These are phyloP conservation scores for Patella vulgata DNA, from an alignment of 1,140 invertebrate species.

Conservation along the genomic window DNA sequence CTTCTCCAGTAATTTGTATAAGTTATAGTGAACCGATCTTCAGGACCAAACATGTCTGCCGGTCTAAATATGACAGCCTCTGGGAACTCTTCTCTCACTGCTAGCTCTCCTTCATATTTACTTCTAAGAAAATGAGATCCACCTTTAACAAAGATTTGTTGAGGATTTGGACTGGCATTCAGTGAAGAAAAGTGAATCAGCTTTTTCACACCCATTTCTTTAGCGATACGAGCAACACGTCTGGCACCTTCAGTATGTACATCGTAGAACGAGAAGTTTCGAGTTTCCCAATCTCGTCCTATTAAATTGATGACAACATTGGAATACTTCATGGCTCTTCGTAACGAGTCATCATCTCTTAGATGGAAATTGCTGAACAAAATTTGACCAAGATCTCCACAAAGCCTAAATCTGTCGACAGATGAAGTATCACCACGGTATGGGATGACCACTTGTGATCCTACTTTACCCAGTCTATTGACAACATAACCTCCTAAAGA, in stretches of 20 bases:
- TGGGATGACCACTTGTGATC: constrained; percentile 87
- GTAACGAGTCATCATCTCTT: constrained; percentile 87
- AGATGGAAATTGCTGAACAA: constrained; percentile 86
- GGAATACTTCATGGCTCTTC: constrained; percentile 90
- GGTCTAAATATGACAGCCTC: constrained; percentile 94
- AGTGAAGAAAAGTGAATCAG: constrained; percentile 69
- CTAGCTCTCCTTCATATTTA: constrained; percentile 82
- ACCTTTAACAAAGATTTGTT: constrained; percentile 41
- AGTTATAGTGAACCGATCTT: constrained; percentile 85
- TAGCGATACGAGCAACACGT: constrained; percentile 65
- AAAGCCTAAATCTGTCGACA: constrained; percentile 79
- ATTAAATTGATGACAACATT: constrained; percentile 98
- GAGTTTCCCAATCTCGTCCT: constrained; percentile 91
- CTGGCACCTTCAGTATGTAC: constrained; percentile 64
- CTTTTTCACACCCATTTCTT: constrained; percentile 68
- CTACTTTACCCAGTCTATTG: constrained; percentile 82
- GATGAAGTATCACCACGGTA: constrained; percentile 89
- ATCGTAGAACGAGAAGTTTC: constrained; percentile 63
- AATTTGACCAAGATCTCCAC: constrained; percentile 96
- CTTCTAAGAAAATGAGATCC: constrained; percentile 59
- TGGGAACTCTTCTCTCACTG: constrained; percentile 93
- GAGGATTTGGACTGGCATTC: constrained; percentile 64
- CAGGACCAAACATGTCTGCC: constrained; percentile 87
- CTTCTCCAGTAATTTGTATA: constrained; percentile 44
- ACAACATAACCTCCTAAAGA: constrained; percentile 87